Conservation (phyloP, 2,888 invertebrate species). For the Sericinus montela region DNA sequence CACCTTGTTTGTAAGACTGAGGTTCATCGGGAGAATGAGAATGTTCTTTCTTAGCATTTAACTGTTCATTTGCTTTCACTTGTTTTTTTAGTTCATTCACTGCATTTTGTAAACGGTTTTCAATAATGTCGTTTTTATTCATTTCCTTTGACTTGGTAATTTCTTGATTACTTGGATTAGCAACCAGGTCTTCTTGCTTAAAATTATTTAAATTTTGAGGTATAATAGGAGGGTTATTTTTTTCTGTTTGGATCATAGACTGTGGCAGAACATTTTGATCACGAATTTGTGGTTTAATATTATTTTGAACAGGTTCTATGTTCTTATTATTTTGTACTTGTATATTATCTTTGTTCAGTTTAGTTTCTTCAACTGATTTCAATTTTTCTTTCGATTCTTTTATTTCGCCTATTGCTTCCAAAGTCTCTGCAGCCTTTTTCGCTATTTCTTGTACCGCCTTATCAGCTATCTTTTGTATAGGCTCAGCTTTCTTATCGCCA, state of each 20-base stretch:
- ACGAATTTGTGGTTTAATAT: conserved; percentile 11
- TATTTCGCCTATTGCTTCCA: conserved; percentile 66
- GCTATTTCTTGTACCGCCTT: conserved; percentile 70
- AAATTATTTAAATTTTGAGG: conserved; percentile 6
- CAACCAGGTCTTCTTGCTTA: conserved; percentile 2
- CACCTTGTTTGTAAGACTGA: conserved; percentile 59
- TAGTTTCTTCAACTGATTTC: neutral
- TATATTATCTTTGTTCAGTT: conserved; percentile 7
- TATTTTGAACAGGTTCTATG: conserved; percentile 19
- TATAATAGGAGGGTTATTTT: conserved; percentile 1
- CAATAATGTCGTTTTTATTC: conserved; percentile 1
- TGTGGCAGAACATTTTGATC: conserved; percentile 12
- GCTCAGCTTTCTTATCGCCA: conserved; percentile 37
- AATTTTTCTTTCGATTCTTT: conserved; percentile 46
- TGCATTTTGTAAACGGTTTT: conserved; percentile 5
- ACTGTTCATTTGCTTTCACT: neutral
- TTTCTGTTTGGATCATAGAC: neutral
- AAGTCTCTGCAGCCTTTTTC: conserved; percentile 63
- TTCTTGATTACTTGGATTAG: neutral
- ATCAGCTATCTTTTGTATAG: conserved; percentile 48
- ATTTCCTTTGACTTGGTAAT: neutral
- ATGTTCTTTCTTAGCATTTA: conserved; percentile 31
- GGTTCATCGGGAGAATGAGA: conserved; percentile 59
- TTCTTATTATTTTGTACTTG: conserved; percentile 16
- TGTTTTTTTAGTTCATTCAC: conserved; percentile 1